These are phyloP conservation scores for Micromussa lordhowensis DNA, from an alignment of 92 coral and sea anemone genomes.

Conservation along the genomic window DNA sequence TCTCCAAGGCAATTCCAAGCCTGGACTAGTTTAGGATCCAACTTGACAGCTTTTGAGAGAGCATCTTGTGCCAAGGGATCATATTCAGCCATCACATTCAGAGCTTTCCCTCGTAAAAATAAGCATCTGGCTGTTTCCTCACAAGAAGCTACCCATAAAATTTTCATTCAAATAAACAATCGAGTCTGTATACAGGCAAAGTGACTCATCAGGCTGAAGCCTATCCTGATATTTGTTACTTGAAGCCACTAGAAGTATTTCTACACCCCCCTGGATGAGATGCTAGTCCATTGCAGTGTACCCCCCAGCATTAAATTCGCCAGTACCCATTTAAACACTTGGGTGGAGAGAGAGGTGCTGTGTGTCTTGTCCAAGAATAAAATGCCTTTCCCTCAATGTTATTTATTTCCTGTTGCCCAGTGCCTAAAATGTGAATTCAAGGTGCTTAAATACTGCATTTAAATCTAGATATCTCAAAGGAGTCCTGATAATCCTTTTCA, in stretches of 20 bases:
- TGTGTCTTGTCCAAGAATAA: neutral
- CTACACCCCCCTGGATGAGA: neutral
- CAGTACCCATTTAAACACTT: neutral
- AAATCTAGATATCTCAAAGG: too few relatives aligned
- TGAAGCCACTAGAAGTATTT: too few relatives aligned
- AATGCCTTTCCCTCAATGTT: too few relatives aligned
- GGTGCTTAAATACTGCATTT: too few relatives aligned
- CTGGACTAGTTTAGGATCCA: constrained; percentile 91
- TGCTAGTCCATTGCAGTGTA: neutral
- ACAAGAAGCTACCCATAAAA: constrained; percentile 61
- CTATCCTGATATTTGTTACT: too few relatives aligned
- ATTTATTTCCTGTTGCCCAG: too few relatives aligned
- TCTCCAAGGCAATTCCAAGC: constrained; percentile 99
- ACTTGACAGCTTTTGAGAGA: constrained; percentile 92
- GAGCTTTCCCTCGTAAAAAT: constrained; percentile 91
- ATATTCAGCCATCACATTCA: constrained; percentile 84
- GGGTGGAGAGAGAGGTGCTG: neutral
- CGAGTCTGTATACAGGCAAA: neutral
- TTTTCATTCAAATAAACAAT: neutral
- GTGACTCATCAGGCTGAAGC: too few relatives aligned
- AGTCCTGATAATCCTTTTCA: too few relatives aligned
- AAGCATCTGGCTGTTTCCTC: constrained; percentile 87
- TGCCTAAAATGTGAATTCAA: too few relatives aligned
- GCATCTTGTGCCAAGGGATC: constrained; percentile 92
- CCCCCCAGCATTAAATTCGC: neutral